Percentiles rank a stretch among this genome's conserved stretches.
Evolutionary conservation across 2,113 vertebrate species (phyloP).

Genomic region (Stigmatopora nigra): DNA sequence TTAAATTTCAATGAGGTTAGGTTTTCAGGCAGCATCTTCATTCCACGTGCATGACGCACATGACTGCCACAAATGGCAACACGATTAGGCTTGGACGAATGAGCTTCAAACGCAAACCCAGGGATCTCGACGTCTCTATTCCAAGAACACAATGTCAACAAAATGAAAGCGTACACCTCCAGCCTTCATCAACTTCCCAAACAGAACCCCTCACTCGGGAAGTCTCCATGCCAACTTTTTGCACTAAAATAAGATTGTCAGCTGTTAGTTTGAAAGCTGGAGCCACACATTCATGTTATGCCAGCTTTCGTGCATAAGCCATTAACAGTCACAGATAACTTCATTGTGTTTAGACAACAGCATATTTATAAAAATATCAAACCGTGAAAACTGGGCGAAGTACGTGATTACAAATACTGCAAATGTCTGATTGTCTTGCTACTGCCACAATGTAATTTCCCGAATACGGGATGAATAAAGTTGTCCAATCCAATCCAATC

Average conservation of each 20-base stretch:
- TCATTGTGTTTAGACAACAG: neutral
- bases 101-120: neutral
- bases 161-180: slow-evolving; percentile 42
- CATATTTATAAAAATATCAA: neutral
- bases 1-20: too few relatives aligned
- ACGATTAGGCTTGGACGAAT: neutral
- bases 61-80: neutral
- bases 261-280: slow-evolving; percentile 31
- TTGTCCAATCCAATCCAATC: too few relatives aligned
- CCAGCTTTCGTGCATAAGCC: neutral
- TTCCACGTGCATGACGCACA: neutral
- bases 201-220: slow-evolving; percentile 11
- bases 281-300: neutral
- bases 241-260: slow-evolving; percentile 47
- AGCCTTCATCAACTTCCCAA: slow-evolving; percentile 29
- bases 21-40: neutral
- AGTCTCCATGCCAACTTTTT: slow-evolving; percentile 26
- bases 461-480: too few relatives aligned
- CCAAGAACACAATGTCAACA: slow-evolving; percentile 40
- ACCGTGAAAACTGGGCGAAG: too few relatives aligned
- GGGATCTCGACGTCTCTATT: slow-evolving; percentile 24
- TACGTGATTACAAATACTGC: neutral
- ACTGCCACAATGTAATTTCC: too few relatives aligned
- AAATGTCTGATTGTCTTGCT: too few relatives aligned
- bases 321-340: neutral